Conservation (phyloP, 2,888 invertebrate genomes). For the Synergus itoensis region DNA sequence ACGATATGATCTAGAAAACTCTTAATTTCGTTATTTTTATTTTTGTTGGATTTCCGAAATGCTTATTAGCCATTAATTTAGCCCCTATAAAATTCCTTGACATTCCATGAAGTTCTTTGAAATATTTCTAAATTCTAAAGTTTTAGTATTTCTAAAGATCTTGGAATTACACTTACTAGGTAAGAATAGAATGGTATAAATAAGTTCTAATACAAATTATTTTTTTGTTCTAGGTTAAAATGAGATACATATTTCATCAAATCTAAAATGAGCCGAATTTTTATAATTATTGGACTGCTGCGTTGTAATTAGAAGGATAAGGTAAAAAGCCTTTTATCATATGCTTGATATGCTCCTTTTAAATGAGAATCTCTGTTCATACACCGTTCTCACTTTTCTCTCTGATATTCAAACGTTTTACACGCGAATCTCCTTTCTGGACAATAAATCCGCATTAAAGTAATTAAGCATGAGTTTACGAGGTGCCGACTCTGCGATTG, state of each 20-base stretch:
- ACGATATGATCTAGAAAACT: no score
- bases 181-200: no score
- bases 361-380: conserved; percentile 39
- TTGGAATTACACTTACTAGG: no score
- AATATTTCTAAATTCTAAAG: no score
- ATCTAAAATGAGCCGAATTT: background rate
- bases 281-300: background rate
- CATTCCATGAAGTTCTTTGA: no score
- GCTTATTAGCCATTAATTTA: no score
- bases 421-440: conserved; percentile 54
- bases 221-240: no score
- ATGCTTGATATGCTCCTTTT: conserved; percentile 10
- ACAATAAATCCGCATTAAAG: conserved; percentile 64
- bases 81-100: no score
- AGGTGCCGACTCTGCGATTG: conserved; percentile 64
- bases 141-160: no score
- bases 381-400: conserved; percentile 22
- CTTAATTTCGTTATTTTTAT: no score
- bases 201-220: no score
- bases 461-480: conserved; percentile 62
- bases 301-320: background rate
- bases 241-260: background rate
- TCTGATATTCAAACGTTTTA: conserved; percentile 55
- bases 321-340: background rate
- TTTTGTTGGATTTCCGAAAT: no score